phyloP scores from a whole-genome alignment of 2,888 invertebrate species.

The Drosophila aldrichi region DNA sequence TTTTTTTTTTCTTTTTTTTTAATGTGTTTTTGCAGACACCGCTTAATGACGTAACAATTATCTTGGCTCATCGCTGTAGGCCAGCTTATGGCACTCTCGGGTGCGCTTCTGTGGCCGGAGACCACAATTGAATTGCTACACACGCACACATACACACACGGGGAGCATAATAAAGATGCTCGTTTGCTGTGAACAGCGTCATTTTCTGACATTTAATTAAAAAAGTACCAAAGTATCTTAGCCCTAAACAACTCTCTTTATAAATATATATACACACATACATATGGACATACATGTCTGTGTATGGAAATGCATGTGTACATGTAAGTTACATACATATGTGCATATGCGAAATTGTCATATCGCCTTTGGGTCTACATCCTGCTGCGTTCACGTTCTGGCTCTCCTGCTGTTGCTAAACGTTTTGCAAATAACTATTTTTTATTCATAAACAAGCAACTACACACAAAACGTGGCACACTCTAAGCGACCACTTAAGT shows the following conservation, averaged over 20 bases:
- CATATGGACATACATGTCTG: background rate
- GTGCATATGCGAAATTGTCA: conserved; percentile 15
- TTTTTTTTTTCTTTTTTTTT: background rate
- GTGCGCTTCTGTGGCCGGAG: conserved; percentile 66
- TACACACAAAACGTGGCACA: conserved; percentile 63
- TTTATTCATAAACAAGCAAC: conserved; percentile 81
- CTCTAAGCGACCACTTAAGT: conserved; percentile 80
- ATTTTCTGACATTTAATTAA: conserved; percentile 65
- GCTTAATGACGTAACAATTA: conserved; percentile 81
- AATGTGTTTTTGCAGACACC: conserved; percentile 42
- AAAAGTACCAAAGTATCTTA: conserved; percentile 42
- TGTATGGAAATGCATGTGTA: background rate
- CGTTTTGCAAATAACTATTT: conserved; percentile 81
- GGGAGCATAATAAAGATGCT: conserved; percentile 38
- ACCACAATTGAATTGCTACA: conserved; percentile 71
- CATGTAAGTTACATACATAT: background rate
- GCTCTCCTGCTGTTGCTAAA: conserved; percentile 66
- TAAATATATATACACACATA: background rate
- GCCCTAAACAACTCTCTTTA: conserved; percentile 25
- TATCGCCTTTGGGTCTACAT: conserved; percentile 30
- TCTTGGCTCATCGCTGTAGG: conserved; percentile 64
- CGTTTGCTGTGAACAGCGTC: conserved; percentile 40
- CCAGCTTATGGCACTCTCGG: conserved; percentile 74
- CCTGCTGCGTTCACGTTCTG: conserved; percentile 34
- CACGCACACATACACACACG: conserved; percentile 26